Evolutionary conservation across 2,797 vertebrate genomes (phyloP), one percentile per base, ranked within the genome.

Genomic region (Dipus sagitta): DNA sequence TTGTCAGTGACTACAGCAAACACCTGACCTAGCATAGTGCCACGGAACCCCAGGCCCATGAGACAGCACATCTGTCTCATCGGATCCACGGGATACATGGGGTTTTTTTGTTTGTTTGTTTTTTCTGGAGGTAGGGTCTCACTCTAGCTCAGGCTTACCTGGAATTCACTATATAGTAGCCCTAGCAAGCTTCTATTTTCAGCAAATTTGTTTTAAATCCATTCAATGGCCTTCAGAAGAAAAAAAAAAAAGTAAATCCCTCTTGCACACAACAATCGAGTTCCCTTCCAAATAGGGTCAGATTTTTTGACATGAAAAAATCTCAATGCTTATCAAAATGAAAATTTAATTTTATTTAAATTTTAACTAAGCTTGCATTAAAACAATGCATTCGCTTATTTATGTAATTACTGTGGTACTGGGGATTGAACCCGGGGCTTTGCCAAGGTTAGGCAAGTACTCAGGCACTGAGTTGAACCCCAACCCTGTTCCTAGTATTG

Each of bases 331-430:
- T 20, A 77, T n/a, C 47, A 87, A 90, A 94, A 92, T 54, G 26
- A 83, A 71, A 68, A 67, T 82, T 91, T 64, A 86, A 94, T 75
- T 70, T 76, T 77, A 81, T 32, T 34, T 88, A 81, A 85, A 79
- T 75, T 88, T 88, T 84, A 93, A 85, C 42, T 88, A 76, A 64
- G 47, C 64, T 84, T 78, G 30, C 58, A 75, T 34, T 84, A 79
- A 80, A 89, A 47, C 47, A 47, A 47, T 9, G 79, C 28, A 47
- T 28, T 75, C 24, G 23, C 2, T 64, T 64, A 64, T 64, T 64
- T 9, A 47, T 47, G 47, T 47, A 47, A 47, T 47, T 47, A 47
- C 11, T 47, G 11, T 47, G 47, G 47, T 47, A 47, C 47, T 47
- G 47, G 47, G 47, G 47, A 47, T 11, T 64, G 20, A 23, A 21